Evolutionary conservation across 2,888 invertebrate species (phyloP).

Genomic region (Teleogryllus oceanicus): DNA sequence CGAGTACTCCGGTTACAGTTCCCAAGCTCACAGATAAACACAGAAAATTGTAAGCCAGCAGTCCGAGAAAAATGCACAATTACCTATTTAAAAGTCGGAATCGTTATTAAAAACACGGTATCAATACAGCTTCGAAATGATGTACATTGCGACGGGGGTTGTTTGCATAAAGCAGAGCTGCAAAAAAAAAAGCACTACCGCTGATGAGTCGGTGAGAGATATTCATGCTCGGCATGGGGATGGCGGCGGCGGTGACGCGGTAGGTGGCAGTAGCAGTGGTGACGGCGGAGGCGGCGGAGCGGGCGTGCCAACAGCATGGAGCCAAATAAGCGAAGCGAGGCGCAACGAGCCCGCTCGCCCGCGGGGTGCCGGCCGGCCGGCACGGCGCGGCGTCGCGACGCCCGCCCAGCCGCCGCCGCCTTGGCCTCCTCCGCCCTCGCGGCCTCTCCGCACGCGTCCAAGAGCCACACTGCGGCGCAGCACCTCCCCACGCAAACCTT

Average conservation of each 20-base stretch:
- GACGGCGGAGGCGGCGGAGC: not conserved
- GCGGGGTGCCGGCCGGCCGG: too few relatives aligned
- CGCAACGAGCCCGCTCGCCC: too few relatives aligned
- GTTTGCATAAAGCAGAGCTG: not conserved
- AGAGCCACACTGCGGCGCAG: conserved; percentile 43
- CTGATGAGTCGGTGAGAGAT: too few relatives aligned
- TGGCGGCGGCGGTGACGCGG: not conserved
- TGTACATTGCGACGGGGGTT: not conserved
- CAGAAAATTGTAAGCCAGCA: not conserved
- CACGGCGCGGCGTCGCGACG: conserved; percentile 2
- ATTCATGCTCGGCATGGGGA: not conserved
- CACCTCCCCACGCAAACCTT: conserved; percentile 48
- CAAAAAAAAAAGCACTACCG: not conserved
- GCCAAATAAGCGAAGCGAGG: too few relatives aligned
- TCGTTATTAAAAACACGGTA: not conserved
- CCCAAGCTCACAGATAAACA: not conserved
- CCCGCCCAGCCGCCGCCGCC: conserved; percentile 19
- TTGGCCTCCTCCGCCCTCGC: conserved; percentile 3
- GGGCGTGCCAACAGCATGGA: not conserved
- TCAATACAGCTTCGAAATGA: not conserved
- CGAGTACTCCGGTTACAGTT: not conserved
- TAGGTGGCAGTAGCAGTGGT: not conserved
- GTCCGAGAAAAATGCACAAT: conserved; percentile 2
- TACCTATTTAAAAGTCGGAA: not conserved
- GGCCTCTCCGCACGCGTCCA: conserved; percentile 30